Conservation (phyloP, 2,888 invertebrate genomes). For the Trichopria drosophilae region DNA sequence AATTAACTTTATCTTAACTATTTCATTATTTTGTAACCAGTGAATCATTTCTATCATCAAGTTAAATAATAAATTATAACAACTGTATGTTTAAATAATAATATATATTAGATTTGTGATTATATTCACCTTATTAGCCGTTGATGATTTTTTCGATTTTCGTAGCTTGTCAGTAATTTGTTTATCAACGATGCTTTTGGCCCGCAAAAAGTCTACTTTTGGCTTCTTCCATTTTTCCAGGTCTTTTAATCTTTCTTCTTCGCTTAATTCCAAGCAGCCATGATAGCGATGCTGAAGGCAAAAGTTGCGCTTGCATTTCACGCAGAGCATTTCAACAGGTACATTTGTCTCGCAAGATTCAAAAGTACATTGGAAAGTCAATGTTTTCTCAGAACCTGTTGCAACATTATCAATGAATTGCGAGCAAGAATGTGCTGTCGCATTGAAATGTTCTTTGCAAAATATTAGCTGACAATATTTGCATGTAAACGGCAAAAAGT, state of each 20-base stretch:
- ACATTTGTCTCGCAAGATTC: constrained; percentile 65
- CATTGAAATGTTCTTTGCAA: constrained; percentile 70
- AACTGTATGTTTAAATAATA: background rate
- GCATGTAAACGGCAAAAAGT: constrained; percentile 74
- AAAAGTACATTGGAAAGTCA: constrained; percentile 62
- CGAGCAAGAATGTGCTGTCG: constrained; percentile 62
- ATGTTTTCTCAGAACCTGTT: constrained; percentile 36
- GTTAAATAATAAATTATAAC: too few species aligned
- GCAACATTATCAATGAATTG: constrained; percentile 47
- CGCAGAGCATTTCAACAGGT: constrained; percentile 68
- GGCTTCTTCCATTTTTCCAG: constrained; percentile 66
- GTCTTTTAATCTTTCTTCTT: constrained; percentile 62
- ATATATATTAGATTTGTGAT: too few species aligned
- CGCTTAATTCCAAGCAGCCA: constrained; percentile 63
- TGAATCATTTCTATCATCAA: background rate
- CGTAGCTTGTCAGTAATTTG: constrained; percentile 65
- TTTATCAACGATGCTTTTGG: constrained; percentile 67
- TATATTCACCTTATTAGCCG: constrained; percentile 65
- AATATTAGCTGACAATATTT: constrained; percentile 65
- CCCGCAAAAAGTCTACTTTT: constrained; percentile 65
- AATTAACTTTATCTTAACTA: background rate
- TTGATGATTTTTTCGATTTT: constrained; percentile 67
- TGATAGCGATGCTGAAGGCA: constrained; percentile 71
- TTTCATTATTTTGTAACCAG: background rate
- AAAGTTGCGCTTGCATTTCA: constrained; percentile 69